These are phyloP conservation scores for Sterna hirundo DNA, from an alignment of 2,113 vertebrate species.

Conservation along the genomic window DNA sequence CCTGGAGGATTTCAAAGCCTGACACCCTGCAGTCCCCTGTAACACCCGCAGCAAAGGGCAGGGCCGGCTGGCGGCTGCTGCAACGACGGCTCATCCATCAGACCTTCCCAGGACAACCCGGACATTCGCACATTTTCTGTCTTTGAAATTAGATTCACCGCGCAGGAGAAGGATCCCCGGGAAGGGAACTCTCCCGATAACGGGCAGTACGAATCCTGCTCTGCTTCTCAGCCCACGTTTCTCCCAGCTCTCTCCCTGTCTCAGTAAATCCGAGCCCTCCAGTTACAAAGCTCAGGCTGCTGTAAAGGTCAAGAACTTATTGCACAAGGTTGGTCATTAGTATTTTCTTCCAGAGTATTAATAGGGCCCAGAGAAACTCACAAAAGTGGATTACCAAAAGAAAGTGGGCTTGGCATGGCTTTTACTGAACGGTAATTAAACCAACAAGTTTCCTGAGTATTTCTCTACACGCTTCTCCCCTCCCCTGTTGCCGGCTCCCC, in stretches of 20 bases:
- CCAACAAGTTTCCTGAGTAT: constrained; percentile 73
- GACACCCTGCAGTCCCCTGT: not conserved
- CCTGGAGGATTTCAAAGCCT: not conserved
- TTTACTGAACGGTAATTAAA: constrained; percentile 62
- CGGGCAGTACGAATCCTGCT: not conserved
- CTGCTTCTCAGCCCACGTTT: not conserved
- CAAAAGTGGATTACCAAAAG: constrained; percentile 55
- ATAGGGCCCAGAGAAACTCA: constrained; percentile 51
- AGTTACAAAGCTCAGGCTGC: constrained; percentile 35
- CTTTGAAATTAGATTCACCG: not conserved
- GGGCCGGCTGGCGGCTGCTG: not conserved
- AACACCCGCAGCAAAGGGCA: not conserved
- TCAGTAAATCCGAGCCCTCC: constrained; percentile 10
- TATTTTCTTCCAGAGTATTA: constrained; percentile 60
- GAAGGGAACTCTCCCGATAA: not conserved
- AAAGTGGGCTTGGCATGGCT: constrained; percentile 63
- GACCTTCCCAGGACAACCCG: not conserved
- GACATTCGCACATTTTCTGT: not conserved
- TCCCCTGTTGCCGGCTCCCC: constrained; percentile 13
- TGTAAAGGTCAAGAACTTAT: constrained; percentile 63
- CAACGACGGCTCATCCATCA: rapidly evolving
- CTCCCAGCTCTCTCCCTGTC: not conserved
- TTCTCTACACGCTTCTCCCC: constrained; percentile 44
- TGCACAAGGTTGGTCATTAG: constrained; percentile 57
- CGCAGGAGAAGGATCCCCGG: not conserved